These are phyloP conservation scores for Sphinx pinastri DNA, from an alignment of 2,888 invertebrate species.

Conservation along the genomic window DNA sequence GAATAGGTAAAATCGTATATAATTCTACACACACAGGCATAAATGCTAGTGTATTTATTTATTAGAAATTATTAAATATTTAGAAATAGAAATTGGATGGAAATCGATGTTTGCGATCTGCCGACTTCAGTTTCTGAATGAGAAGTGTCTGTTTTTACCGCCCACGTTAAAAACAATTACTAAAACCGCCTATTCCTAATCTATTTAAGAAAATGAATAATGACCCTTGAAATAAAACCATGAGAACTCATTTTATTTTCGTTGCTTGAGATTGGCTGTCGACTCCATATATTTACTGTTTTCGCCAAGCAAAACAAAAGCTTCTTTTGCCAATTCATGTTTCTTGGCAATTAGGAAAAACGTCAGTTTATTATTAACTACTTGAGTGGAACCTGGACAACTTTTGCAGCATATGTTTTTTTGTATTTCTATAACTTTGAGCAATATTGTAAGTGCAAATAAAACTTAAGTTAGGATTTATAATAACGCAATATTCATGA, in stretches of 20 bases:
- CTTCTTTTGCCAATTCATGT: no score
- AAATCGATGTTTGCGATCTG: not conserved
- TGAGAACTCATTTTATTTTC: not conserved
- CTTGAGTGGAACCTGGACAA: no score
- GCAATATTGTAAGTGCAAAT: no score
- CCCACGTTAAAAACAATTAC: not conserved
- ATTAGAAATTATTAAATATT: no score
- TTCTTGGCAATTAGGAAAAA: no score
- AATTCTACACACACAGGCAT: conserved; percentile 1
- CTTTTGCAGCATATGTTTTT: no score
- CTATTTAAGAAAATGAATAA: not conserved
- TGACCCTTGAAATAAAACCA: not conserved
- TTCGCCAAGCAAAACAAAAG: no score
- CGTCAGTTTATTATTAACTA: no score
- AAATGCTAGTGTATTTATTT: not conserved
- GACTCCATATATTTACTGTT: not conserved
- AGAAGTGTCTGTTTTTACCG: not conserved
- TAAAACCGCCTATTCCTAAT: not conserved
- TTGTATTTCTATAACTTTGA: no score
- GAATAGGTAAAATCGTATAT: not conserved
- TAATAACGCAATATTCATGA: no score
- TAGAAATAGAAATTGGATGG: not conserved
- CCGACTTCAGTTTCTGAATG: not conserved
- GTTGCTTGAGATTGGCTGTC: not conserved
- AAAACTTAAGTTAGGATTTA: no score